These are phyloP conservation scores for Hirudinaria manillensis DNA, from an alignment of 2,888 invertebrate genomes.

Conservation along the genomic window DNA sequence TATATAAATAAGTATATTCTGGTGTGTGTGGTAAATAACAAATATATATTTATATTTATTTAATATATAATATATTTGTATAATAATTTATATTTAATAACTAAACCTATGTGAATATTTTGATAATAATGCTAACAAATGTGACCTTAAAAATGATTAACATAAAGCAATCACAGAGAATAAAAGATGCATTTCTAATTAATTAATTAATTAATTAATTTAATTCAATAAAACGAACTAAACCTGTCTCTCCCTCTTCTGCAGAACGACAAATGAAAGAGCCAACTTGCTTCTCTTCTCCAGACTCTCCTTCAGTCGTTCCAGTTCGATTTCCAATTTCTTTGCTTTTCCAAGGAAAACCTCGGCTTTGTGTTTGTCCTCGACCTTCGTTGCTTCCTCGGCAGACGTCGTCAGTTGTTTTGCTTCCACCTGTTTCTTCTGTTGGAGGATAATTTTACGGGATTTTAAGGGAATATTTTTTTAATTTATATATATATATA, in stretches of 20 bases:
- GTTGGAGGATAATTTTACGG: background rate
- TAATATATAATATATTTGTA: too few relatives aligned
- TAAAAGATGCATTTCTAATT: too few relatives aligned
- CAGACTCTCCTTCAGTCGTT: slow-evolving; percentile 51
- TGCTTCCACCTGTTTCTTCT: slow-evolving; percentile 56
- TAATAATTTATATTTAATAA: too few relatives aligned
- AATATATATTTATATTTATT: too few relatives aligned
- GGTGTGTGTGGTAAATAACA: too few relatives aligned
- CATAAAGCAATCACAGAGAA: too few relatives aligned
- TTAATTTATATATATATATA: too few relatives aligned
- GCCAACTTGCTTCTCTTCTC: slow-evolving; percentile 63
- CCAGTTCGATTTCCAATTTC: slow-evolving; percentile 47
- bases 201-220: background rate
- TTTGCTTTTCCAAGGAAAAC: slow-evolving; percentile 51
- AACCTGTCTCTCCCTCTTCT: slow-evolving; percentile 63
- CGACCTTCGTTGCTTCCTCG: slow-evolving; percentile 56
- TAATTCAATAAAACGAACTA: slow-evolving; percentile 4
- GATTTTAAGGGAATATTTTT: too few relatives aligned
- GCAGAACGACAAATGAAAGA: slow-evolving; percentile 67
- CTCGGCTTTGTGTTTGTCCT: slow-evolving; percentile 39
- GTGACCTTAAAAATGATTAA: too few relatives aligned
- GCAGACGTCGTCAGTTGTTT: slow-evolving; percentile 64
- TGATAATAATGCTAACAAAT: too few relatives aligned
- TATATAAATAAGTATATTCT: background rate
- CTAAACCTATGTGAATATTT: too few relatives aligned